phyloP scores from a whole-genome alignment of 2,113 vertebrate genomes.

The Perca fluviatilis region DNA sequence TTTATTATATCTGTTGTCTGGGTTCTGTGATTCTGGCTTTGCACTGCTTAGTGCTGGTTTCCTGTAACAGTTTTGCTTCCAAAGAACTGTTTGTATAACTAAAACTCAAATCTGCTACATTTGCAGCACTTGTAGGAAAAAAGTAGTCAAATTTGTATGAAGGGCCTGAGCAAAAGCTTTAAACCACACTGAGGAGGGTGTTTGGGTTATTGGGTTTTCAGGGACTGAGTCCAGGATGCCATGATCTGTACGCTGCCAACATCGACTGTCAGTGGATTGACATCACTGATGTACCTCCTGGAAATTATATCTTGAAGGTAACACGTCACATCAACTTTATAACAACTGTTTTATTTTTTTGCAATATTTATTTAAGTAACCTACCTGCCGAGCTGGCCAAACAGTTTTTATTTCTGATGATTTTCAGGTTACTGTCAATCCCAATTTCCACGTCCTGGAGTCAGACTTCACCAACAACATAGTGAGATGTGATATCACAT shows the following conservation, averaged over 20 bases:
- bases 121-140: constrained; percentile 51
- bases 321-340: neutral
- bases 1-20: constrained; percentile 57
- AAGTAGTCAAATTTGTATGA: neutral
- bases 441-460: constrained; percentile 84
- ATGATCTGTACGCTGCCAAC: constrained; percentile 89
- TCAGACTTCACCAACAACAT: constrained; percentile 88
- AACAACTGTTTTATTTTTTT: neutral
- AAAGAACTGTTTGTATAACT: constrained; percentile 46
- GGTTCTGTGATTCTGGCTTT: constrained; percentile 45
- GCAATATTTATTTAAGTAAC: neutral
- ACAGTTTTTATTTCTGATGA: neutral
- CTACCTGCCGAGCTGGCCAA: constrained; percentile 1
- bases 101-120: constrained; percentile 24
- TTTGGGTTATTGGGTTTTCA: constrained; percentile 57
- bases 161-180: neutral
- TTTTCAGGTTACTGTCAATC: constrained; percentile 87
- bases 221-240: constrained; percentile 89
- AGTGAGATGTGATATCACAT: constrained; percentile 86
- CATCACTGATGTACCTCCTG: constrained; percentile 89
- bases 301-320: constrained; percentile 89
- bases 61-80: constrained; percentile 28
- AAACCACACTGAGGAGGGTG: neutral
- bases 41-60: constrained; percentile 15
- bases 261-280: constrained; percentile 93